These are phyloP conservation scores for Gallinago media DNA, from an alignment of 2,113 vertebrate species.

Conservation along the genomic window DNA sequence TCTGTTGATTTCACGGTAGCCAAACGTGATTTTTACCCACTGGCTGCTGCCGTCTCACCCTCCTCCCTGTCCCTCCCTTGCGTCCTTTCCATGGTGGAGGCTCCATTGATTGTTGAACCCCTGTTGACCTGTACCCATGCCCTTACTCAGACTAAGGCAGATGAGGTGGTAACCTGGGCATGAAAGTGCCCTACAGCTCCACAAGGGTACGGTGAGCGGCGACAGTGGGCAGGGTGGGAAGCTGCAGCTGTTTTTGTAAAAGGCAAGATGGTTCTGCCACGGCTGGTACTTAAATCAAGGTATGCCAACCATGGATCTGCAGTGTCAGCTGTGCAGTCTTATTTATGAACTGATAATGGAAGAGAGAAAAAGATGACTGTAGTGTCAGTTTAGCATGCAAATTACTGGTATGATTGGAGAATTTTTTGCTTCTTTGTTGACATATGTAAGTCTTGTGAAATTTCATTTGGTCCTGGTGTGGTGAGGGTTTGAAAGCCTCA, in stretches of 20 bases:
- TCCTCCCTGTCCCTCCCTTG: not conserved
- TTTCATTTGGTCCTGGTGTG: not conserved
- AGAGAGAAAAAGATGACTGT: not conserved
- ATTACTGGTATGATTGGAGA: not conserved
- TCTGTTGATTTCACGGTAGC: not conserved
- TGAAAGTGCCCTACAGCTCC: not conserved
- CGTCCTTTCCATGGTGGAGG: not conserved
- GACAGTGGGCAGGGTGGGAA: fast-evolving
- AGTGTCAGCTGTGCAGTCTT: not conserved
- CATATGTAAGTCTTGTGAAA: not conserved
- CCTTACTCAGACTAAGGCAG: not conserved
- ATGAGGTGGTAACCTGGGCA: not conserved
- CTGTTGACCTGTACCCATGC: not conserved
- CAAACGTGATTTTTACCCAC: not conserved
- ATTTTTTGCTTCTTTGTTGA: not conserved
- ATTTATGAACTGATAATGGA: not conserved
- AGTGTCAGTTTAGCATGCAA: not conserved
- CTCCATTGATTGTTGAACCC: not conserved
- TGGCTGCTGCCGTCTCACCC: not conserved
- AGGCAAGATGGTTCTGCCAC: not conserved
- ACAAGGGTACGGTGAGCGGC: fast-evolving
- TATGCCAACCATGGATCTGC: not conserved
- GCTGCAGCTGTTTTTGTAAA: not conserved
- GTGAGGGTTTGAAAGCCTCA: not conserved
- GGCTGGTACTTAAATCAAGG: fast-evolving